Conservation (phyloP, 2,113 vertebrate genomes). For the Tautogolabrus adspersus region DNA sequence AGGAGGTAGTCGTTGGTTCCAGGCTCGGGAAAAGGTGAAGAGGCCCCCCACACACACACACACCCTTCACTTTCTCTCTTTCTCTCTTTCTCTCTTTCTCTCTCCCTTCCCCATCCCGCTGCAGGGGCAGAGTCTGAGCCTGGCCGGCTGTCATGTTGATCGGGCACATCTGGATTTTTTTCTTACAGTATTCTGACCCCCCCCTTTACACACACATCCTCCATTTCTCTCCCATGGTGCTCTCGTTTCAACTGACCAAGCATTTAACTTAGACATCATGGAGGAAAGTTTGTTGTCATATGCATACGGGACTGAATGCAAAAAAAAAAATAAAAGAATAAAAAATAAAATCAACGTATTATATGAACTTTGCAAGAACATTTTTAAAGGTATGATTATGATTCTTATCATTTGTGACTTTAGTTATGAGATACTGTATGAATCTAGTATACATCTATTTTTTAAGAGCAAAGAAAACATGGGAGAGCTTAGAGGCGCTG, state of each 20-base stretch:
- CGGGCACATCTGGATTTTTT: slow-evolving; percentile 86
- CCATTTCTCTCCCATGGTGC: slow-evolving; percentile 80
- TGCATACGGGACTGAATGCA: slow-evolving; percentile 86
- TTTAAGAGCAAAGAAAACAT: slow-evolving; percentile 72
- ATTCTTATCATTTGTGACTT: slow-evolving; percentile 87
- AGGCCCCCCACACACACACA: slow-evolving; percentile 3
- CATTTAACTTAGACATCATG: slow-evolving; percentile 82
- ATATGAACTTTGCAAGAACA: slow-evolving; percentile 86
- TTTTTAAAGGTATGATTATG: slow-evolving; percentile 70
- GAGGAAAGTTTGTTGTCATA: slow-evolving; percentile 79
- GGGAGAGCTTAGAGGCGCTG: slow-evolving; percentile 64
- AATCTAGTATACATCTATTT: slow-evolving; percentile 85
- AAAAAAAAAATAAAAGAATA: slow-evolving; percentile 38
- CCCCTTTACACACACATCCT: neutral
- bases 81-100: neutral
- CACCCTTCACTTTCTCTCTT: slow-evolving; percentile 5
- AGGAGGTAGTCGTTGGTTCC: slow-evolving; percentile 57
- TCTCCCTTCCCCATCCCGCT: slow-evolving; percentile 47
- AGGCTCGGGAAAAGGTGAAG: slow-evolving; percentile 68
- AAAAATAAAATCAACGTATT: slow-evolving; percentile 75
- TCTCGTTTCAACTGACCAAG: slow-evolving; percentile 92
- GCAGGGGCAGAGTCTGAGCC: slow-evolving; percentile 70
- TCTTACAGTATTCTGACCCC: slow-evolving; percentile 75
- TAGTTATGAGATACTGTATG: slow-evolving; percentile 88
- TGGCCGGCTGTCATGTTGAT: slow-evolving; percentile 43